phyloP scores from a whole-genome alignment of 2,888 invertebrate genomes.

The Spicauda simplicius region DNA sequence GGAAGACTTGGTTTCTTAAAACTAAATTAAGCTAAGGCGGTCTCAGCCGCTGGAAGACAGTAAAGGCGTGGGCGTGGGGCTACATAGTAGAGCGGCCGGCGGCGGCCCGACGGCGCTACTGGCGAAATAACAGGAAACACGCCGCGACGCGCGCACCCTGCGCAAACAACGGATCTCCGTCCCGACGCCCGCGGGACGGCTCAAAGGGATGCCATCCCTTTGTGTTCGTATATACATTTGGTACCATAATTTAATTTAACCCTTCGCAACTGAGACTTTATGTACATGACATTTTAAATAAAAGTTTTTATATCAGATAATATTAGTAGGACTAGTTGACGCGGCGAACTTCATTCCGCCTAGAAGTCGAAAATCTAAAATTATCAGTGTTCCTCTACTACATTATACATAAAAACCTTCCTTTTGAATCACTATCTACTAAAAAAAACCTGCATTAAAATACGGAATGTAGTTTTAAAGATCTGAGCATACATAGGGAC shows the following conservation, averaged over 20 bases:
- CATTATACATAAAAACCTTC: too few species aligned
- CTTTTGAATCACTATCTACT: too few species aligned
- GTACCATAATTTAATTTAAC: neutral
- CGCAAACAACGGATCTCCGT: conserved; percentile 74
- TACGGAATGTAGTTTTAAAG: too few species aligned
- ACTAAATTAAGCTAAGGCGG: conserved; percentile 64
- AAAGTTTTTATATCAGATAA: neutral
- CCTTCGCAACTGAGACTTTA: neutral
- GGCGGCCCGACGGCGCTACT: conserved; percentile 80
- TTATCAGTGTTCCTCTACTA: too few species aligned
- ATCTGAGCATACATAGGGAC: too few species aligned
- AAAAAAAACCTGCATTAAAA: too few species aligned
- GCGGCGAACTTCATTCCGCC: too few species aligned
- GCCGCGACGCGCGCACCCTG: conserved; percentile 73
- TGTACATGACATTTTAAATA: neutral
- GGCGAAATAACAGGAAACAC: conserved; percentile 56
- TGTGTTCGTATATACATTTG: conserved; percentile 24
- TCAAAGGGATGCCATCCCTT: conserved; percentile 32
- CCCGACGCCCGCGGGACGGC: conserved; percentile 34
- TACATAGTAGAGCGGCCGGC: conserved; percentile 77
- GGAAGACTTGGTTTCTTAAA: conserved; percentile 84
- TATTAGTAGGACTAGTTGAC: too few species aligned
- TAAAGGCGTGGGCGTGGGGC: conserved; percentile 59
- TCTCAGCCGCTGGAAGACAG: conserved; percentile 72
- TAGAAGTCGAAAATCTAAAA: too few species aligned